Conservation (phyloP, 1,140 invertebrate genomes). For the Listronotus bonariensis region DNA sequence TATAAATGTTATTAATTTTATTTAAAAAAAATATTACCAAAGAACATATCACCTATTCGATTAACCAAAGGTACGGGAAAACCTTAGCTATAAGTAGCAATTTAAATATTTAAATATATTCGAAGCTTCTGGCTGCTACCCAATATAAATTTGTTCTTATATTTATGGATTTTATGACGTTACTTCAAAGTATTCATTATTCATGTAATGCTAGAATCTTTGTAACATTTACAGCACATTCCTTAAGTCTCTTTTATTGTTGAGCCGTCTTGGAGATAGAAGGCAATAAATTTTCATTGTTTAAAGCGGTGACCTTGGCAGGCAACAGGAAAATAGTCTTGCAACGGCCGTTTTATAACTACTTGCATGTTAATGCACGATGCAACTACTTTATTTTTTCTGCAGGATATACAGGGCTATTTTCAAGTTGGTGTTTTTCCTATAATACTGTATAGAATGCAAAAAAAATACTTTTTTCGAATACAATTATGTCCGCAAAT, state of each 20-base stretch:
- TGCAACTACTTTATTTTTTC: neutral
- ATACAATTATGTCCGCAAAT: too few relatives aligned
- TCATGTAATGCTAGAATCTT: conserved; percentile 2
- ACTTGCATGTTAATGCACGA: neutral
- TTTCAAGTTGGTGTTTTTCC: too few relatives aligned
- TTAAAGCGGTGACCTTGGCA: neutral
- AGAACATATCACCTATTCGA: too few relatives aligned
- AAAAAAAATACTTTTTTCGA: too few relatives aligned
- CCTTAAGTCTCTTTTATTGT: conserved; percentile 6
- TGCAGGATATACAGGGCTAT: too few relatives aligned
- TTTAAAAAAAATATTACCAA: too few relatives aligned
- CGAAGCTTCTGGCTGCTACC: neutral
- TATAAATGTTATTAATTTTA: too few relatives aligned
- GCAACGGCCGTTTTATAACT: neutral
- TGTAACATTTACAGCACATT: conserved; percentile 4
- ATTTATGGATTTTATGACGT: neutral
- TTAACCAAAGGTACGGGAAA: too few relatives aligned
- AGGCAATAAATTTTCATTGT: conserved; percentile 11
- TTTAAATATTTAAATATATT: neutral
- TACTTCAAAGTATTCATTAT: conserved; percentile 12
- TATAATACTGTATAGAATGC: too few relatives aligned
- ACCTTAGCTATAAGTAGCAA: too few relatives aligned
- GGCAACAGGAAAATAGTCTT: conserved; percentile 4
- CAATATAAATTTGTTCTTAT: neutral
- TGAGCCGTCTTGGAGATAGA: conserved; percentile 8